These are phyloP conservation scores for Scolopax rusticola DNA, from an alignment of 2,797 vertebrate species.

Conservation along the genomic window DNA sequence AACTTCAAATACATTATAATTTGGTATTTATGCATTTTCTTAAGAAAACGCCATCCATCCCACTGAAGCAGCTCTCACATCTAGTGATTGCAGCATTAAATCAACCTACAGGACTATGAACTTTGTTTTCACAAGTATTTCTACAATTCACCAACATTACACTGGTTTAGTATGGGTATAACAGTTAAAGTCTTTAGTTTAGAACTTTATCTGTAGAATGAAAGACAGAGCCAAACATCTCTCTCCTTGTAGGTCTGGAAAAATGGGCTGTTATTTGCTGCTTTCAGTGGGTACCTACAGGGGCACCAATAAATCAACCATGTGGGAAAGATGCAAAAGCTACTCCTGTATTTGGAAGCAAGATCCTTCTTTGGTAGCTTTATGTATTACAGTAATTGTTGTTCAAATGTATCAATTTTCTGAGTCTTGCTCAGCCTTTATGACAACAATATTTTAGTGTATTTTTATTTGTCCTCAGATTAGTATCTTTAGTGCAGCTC, in stretches of 20 bases:
- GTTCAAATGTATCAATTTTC: not conserved
- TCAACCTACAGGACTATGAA: not conserved
- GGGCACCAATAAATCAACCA: not conserved
- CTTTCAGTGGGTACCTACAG: not conserved
- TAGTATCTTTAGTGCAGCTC: not conserved
- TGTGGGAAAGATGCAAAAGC: not conserved
- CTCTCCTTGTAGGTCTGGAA: not conserved
- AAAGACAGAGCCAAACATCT: not conserved
- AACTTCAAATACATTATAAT: not conserved
- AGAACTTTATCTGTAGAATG: not conserved
- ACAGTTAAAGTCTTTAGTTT: not conserved
- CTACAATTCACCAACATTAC: not conserved
- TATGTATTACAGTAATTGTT: not conserved
- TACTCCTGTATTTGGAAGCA: not conserved
- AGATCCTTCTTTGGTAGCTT: not conserved
- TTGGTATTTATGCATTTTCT: not conserved
- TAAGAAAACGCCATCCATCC: not conserved
- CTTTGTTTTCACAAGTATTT: not conserved
- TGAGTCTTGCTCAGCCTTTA: not conserved
- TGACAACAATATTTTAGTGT: not conserved
- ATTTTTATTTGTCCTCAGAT: not conserved
- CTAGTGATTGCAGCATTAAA: not conserved
- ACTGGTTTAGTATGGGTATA: not conserved
- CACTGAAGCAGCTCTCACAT: not conserved
- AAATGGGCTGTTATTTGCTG: not conserved